A percentile compares a stretch with the other conserved stretches of the same genome.
Conservation (phyloP, 1,140 invertebrate species). For the Drosophila punjabiensis region DNA sequence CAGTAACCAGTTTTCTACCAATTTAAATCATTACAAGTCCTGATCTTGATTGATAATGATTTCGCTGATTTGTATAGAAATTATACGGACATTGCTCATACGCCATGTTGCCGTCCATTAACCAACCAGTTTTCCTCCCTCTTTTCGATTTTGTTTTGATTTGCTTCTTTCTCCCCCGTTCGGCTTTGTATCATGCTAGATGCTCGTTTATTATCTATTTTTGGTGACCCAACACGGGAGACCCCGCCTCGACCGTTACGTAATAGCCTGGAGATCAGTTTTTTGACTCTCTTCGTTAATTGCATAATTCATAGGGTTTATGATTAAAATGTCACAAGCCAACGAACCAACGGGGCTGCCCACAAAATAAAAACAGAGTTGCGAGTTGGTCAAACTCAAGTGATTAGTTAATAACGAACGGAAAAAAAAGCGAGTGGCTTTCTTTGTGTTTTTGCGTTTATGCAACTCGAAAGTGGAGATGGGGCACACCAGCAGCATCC, state of each 20-base stretch:
- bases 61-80: constrained; percentile 5
- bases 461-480: constrained; percentile 35
- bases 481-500: constrained; percentile 19
- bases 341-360: constrained; percentile 51
- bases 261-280: constrained; percentile 65
- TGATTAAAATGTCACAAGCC: constrained; percentile 80
- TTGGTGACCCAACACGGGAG: constrained; percentile 59
- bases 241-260: constrained; percentile 47
- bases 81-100: constrained; percentile 41
- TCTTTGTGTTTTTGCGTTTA: constrained; percentile 43
- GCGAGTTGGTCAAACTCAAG: constrained; percentile 52
- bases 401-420: constrained; percentile 58
- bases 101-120: constrained; percentile 20
- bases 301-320: constrained; percentile 66
- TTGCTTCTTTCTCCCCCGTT: constrained; percentile 31
- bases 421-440: constrained; percentile 30
- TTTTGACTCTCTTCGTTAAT: constrained; percentile 53
- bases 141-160: constrained; percentile 36
- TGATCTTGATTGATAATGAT: constrained; percentile 18
- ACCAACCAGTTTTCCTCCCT: constrained; percentile 25
- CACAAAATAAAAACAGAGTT: constrained; percentile 37
- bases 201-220: constrained; percentile 66
- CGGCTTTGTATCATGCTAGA: constrained; percentile 69
- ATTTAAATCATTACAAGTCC: constrained; percentile 7
- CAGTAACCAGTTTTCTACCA: constrained; percentile 6